A percentile compares a stretch with the other conserved stretches of the same genome.
phyloP scores from a whole-genome alignment of 2,888 invertebrate genomes.

The Mythimna albipuncta region DNA sequence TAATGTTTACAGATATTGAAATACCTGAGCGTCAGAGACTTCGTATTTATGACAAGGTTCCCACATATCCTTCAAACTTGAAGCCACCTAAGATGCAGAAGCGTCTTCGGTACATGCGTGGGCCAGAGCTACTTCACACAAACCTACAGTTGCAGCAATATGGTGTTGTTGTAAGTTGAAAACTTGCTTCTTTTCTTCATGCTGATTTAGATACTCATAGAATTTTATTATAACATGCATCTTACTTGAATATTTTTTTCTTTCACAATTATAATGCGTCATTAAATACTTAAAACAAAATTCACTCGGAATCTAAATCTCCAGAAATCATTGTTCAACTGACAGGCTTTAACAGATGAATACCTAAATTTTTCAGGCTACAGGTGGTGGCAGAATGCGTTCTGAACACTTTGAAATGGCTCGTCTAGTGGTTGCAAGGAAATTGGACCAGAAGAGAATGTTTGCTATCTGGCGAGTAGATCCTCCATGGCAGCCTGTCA shows the following conservation, averaged over 20 bases:
- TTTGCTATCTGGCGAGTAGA: slow-evolving; percentile 99
- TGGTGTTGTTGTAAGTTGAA: slow-evolving; percentile 95
- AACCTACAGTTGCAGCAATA: slow-evolving; percentile 97
- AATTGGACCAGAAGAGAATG: slow-evolving; percentile 95
- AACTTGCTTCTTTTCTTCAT: slow-evolving; percentile 1
- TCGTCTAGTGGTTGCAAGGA: slow-evolving; percentile 94
- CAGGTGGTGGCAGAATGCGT: slow-evolving; percentile 95
- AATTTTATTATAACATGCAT: background rate
- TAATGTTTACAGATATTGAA: slow-evolving; percentile 91
- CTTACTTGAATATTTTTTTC: background rate
- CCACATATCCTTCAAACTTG: slow-evolving; percentile 92
- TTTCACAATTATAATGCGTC: background rate
- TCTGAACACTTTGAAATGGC: slow-evolving; percentile 97
- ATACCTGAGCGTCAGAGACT: slow-evolving; percentile 94
- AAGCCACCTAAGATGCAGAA: slow-evolving; percentile 97
- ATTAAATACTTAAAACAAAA: no score
- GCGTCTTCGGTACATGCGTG: slow-evolving; percentile 95
- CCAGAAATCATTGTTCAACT: background rate
- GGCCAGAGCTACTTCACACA: slow-evolving; percentile 97
- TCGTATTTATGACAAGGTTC: slow-evolving; percentile 93
- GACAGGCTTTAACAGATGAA: background rate
- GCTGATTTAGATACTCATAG: no score
- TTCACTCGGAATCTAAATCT: background rate
- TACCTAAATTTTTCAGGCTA: slow-evolving; percentile 91
- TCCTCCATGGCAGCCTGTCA: slow-evolving; percentile 98